Evolutionary conservation across 53 echinoderm and acorn worm species (phyloP).

Genomic region (Antedon mediterranea): DNA sequence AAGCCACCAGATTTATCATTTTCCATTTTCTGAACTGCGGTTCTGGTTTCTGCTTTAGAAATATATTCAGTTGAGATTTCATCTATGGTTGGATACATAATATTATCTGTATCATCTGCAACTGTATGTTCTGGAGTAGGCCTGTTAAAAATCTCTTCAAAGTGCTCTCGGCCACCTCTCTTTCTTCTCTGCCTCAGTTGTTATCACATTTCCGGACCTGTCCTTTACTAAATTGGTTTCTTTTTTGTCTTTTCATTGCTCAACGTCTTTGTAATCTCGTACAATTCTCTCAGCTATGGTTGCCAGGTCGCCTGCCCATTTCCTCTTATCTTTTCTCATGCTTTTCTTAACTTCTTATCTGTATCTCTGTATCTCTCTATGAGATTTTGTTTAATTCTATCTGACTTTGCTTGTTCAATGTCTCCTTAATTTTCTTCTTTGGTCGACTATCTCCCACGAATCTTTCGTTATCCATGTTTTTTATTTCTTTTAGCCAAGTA

Average conservation of each 20-base stretch:
- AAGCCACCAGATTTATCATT: not conserved
- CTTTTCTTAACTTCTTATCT: constrained; percentile 8
- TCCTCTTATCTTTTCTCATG: no score
- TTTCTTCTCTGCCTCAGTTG: not conserved
- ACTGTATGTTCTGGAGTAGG: constrained; percentile 4
- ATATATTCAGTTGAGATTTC: not conserved
- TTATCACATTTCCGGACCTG: not conserved
- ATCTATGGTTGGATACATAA: not conserved
- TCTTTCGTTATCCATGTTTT: constrained; percentile 10
- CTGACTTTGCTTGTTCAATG: not conserved
- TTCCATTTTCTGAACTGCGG: constrained; percentile 1
- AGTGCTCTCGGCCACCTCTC: constrained; percentile 5
- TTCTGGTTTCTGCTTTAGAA: not conserved
- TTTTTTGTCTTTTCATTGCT: not conserved
- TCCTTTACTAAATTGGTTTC: not conserved
- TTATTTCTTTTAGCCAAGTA: not conserved
- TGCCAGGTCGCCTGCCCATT: no score
- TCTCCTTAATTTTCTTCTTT: not conserved
- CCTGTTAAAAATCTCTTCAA: constrained; percentile 6
- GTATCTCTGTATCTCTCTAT: not conserved
- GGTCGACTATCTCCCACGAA: constrained; percentile 11
- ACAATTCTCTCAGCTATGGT: not conserved
- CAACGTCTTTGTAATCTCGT: not conserved
- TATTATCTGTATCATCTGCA: not conserved
- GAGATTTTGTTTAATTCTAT: not conserved